Percentiles rank a stretch among this genome's conserved stretches.
These are phyloP conservation scores for Odocoileus virginianus DNA, from an alignment of 2,113 vertebrate genomes.

Conservation along the genomic window DNA sequence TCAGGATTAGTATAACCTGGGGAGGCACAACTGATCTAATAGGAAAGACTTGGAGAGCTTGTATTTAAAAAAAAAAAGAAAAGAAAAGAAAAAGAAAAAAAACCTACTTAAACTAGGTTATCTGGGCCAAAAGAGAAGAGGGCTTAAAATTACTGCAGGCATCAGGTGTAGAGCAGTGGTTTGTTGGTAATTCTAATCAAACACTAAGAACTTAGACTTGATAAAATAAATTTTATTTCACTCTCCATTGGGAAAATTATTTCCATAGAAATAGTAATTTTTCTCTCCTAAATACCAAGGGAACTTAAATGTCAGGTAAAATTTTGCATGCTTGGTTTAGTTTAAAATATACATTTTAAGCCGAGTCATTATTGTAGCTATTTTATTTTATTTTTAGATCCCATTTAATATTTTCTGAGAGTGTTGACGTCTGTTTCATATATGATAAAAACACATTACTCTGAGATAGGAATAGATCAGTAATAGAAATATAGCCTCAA, in stretches of 20 bases:
- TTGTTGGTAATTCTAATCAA: neutral
- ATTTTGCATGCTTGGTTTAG: neutral
- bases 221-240: neutral
- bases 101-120: neutral
- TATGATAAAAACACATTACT: neutral
- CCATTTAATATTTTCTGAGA: neutral
- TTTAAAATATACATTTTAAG: slow-evolving; percentile 19
- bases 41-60: neutral
- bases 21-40: neutral
- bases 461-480: neutral
- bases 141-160: neutral
- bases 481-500: neutral
- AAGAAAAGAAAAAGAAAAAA: neutral
- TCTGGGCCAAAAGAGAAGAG: fast-evolving
- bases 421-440: neutral
- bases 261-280: neutral
- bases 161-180: neutral
- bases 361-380: neutral
- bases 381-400: slow-evolving; percentile 26
- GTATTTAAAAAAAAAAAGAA: neutral
- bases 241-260: slow-evolving; percentile 3
- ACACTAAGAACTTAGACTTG: neutral
- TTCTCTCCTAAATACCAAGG: slow-evolving; percentile 7
- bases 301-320: neutral
- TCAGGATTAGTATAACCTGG: neutral